phyloP scores from a whole-genome alignment of 2,888 invertebrate genomes.

The Eupithecia pulchellata region DNA sequence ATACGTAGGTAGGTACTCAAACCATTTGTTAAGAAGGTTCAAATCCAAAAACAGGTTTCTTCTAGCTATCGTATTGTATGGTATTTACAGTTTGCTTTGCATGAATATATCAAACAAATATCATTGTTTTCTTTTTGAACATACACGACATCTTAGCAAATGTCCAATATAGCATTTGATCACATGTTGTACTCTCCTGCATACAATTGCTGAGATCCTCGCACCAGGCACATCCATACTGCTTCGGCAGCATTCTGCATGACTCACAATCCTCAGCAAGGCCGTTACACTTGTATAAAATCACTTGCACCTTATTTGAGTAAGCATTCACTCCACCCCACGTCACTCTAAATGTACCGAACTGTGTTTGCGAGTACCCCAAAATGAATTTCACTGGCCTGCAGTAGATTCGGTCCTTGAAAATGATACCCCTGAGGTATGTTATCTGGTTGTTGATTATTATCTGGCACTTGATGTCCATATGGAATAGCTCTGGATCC shows the following conservation, averaged over 20 bases:
- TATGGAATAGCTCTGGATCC: conserved; percentile 46
- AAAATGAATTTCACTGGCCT: conserved; percentile 21
- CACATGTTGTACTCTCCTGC: conserved; percentile 16
- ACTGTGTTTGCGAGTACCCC: neutral
- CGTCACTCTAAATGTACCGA: conserved; percentile 42
- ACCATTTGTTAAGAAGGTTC: neutral
- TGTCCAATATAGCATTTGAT: conserved; percentile 22
- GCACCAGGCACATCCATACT: conserved; percentile 25
- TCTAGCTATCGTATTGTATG: neutral
- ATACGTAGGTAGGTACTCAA: neutral
- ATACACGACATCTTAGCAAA: conserved; percentile 17
- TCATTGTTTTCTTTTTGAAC: conserved; percentile 42
- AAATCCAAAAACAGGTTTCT: neutral
- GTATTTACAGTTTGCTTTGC: conserved; percentile 7
- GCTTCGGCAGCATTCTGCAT: conserved; percentile 11
- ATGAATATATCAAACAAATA: conserved; percentile 33
- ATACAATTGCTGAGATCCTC: conserved; percentile 19
- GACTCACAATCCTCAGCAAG: conserved; percentile 21
- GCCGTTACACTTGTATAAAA: conserved; percentile 51
- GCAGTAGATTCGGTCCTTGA: conserved; percentile 20
- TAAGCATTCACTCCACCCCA: conserved; percentile 59
- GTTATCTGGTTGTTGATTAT: conserved; percentile 32
- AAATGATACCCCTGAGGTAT: conserved; percentile 18
- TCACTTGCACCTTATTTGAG: conserved; percentile 55
- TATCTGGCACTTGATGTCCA: conserved; percentile 33